Conservation (phyloP, 2,888 invertebrate genomes). For the Girardia tigrina region DNA sequence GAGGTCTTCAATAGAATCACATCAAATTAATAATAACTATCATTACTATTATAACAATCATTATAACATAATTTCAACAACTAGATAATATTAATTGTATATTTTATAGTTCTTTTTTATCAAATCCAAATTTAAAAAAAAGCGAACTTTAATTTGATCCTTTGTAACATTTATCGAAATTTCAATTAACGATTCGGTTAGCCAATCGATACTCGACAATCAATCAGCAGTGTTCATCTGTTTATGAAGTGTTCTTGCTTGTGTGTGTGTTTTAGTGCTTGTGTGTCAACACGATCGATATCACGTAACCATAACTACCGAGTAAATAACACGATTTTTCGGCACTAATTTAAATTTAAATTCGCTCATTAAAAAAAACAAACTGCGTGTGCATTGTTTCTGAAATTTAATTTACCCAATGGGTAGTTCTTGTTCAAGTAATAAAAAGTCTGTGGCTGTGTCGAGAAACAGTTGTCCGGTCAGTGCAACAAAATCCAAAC, state of each 20-base stretch:
- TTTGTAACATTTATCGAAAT: not conserved
- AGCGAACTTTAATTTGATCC: not conserved
- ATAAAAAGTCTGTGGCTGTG: not conserved
- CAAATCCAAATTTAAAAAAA: not conserved
- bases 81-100: too few species aligned
- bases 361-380: not conserved
- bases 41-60: too few species aligned
- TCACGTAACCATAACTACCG: not conserved
- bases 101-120: too few species aligned
- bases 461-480: not conserved
- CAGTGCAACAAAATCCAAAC: too few species aligned
- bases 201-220: not conserved
- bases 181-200: not conserved
- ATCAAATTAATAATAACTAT: too few species aligned
- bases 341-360: not conserved
- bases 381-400: not conserved
- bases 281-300: too few species aligned
- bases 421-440: conserved; percentile 1
- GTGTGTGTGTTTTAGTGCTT: not conserved
- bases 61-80: too few species aligned
- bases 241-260: not conserved
- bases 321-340: not conserved
- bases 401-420: not conserved
- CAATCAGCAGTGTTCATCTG: not conserved
- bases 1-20: too few species aligned